These are phyloP conservation scores for Phyllotis vaccarum DNA, from an alignment of 2,797 vertebrate species.

Conservation along the genomic window DNA sequence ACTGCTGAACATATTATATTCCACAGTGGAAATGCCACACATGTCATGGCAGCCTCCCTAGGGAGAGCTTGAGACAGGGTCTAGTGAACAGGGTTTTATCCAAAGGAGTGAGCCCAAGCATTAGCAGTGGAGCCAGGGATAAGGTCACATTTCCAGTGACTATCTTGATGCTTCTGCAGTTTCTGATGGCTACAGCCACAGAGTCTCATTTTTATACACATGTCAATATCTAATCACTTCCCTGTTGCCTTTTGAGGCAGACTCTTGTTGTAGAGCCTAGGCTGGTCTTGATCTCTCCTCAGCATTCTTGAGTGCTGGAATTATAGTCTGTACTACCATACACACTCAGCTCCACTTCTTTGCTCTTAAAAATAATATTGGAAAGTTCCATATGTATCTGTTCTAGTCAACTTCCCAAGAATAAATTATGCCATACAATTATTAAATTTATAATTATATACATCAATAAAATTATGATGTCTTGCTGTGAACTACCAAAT, in stretches of 20 bases:
- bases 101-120: background rate
- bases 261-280: background rate
- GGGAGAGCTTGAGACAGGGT: background rate
- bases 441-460: background rate
- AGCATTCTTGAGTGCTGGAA: background rate
- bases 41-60: background rate
- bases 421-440: background rate
- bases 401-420: slow-evolving; percentile 20
- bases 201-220: background rate
- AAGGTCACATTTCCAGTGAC: background rate
- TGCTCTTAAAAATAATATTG: slow-evolving; percentile 16
- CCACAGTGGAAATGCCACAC: background rate
- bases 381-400: background rate
- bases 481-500: background rate
- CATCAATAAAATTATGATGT: slow-evolving; percentile 7
- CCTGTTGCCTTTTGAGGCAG: background rate
- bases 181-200: background rate
- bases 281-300: background rate
- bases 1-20: background rate
- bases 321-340: background rate
- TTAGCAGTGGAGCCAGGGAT: too few species aligned
- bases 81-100: background rate
- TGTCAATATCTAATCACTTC: background rate
- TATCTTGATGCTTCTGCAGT: background rate
- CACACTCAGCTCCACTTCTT: background rate